Percentiles rank a stretch among this genome's conserved stretches.
Evolutionary conservation across 2,113 vertebrate genomes (phyloP).

Genomic region (Petrocephalus microphthalmus): DNA sequence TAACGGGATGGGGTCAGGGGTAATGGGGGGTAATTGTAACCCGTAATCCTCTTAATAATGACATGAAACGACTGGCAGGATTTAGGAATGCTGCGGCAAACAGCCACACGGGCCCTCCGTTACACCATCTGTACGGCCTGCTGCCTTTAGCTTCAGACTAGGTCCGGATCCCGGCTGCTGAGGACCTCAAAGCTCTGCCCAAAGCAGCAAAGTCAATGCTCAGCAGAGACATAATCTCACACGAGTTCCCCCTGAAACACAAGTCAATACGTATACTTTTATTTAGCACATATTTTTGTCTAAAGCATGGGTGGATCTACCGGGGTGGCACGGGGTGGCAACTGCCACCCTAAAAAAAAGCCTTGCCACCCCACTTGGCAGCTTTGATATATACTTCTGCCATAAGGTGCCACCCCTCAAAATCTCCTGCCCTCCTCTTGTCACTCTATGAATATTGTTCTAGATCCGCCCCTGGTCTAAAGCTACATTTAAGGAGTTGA

Average conservation of each 20-base stretch:
- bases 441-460: no score
- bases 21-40: background rate
- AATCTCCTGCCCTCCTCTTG: no score
- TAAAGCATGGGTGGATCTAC: no score
- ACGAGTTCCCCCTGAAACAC: background rate
- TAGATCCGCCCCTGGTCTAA: no score
- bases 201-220: background rate
- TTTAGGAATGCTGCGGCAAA: background rate
- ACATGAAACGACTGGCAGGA: background rate
- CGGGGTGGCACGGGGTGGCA: no score
- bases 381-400: no score
- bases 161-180: background rate
- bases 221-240: background rate
- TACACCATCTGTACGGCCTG: background rate
- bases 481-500: background rate
- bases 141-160: background rate
- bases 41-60: background rate
- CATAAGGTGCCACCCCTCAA: no score
- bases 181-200: background rate
- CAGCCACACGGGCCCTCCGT: background rate
- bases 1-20: background rate
- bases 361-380: no score
- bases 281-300: background rate
- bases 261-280: background rate
- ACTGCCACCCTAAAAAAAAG: no score